Conservation (phyloP, 2,113 vertebrate species). For the Trogon surrucura region DNA sequence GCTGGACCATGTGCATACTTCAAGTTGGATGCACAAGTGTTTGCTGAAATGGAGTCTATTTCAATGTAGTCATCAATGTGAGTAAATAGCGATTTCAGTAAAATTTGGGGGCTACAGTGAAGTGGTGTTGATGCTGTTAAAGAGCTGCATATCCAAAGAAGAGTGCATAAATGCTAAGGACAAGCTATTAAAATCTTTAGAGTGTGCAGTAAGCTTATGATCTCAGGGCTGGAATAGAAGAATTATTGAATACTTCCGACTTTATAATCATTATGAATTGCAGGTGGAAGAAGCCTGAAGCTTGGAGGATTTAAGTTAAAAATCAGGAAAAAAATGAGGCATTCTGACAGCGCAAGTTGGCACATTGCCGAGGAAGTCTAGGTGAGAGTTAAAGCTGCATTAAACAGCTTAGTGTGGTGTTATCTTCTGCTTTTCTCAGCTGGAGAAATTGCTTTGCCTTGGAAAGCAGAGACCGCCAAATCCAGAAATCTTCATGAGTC, state of each 20-base stretch:
- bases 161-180: not conserved
- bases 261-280: not conserved
- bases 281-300: not conserved
- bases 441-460: slow-evolving; percentile 2
- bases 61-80: not conserved
- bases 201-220: not conserved
- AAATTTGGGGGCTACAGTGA: not conserved
- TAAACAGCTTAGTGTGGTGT: not conserved
- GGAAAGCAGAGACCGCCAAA: not conserved
- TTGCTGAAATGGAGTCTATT: not conserved
- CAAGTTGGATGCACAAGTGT: not conserved
- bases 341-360: not conserved
- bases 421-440: not conserved
- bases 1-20: accelerated
- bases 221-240: not conserved
- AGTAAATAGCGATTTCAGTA: not conserved
- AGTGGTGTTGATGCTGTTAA: not conserved
- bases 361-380: not conserved
- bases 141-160: not conserved
- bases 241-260: not conserved
- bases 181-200: not conserved
- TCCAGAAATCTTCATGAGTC: not conserved
- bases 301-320: slow-evolving; percentile 23
- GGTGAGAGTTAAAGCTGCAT: not conserved
- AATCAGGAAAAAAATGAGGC: not conserved